Conservation (phyloP, 2,888 invertebrate species). For the Lagria hirta region DNA sequence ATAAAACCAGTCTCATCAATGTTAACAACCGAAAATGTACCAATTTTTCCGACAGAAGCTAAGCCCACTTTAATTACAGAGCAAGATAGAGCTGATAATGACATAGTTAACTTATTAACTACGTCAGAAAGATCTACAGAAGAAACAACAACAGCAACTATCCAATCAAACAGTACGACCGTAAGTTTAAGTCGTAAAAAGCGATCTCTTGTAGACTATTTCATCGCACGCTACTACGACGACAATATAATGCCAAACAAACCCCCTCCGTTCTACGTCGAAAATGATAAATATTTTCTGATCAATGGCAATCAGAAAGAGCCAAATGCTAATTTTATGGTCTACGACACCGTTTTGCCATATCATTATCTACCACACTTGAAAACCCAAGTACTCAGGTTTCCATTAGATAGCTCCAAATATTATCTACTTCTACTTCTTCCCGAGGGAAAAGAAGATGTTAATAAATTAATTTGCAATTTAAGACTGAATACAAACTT, state of each 20-base stretch:
- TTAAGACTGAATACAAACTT: conserved; percentile 64
- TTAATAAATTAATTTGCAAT: conserved; percentile 65
- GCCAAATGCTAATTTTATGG: conserved; percentile 65
- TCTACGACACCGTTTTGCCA: conserved; percentile 76
- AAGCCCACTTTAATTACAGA: conserved; percentile 15
- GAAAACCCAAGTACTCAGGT: conserved; percentile 70
- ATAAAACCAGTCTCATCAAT: conserved; percentile 12
- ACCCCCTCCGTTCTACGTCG: conserved; percentile 28
- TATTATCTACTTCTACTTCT: conserved; percentile 76
- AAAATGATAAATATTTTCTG: conserved; percentile 46
- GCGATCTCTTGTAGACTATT: conserved; percentile 49
- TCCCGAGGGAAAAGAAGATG: conserved; percentile 62
- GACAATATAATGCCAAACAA: conserved; percentile 29
- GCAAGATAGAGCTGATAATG: neutral
- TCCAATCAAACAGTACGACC: conserved; percentile 15
- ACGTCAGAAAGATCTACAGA: too few relatives aligned
- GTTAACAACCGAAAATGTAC: conserved; percentile 3
- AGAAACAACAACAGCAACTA: too few relatives aligned
- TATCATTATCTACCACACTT: conserved; percentile 73
- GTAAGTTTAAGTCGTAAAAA: conserved; percentile 22
- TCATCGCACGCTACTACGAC: conserved; percentile 49
- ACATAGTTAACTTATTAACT: neutral
- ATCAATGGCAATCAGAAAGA: conserved; percentile 56
- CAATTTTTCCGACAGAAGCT: conserved; percentile 20
- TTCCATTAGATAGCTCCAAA: conserved; percentile 77